Evolutionary conservation across 2,888 invertebrate species (phyloP), one percentile per base, ranked within the genome.

Genomic region (Rugalucina vietnamica): DNA sequence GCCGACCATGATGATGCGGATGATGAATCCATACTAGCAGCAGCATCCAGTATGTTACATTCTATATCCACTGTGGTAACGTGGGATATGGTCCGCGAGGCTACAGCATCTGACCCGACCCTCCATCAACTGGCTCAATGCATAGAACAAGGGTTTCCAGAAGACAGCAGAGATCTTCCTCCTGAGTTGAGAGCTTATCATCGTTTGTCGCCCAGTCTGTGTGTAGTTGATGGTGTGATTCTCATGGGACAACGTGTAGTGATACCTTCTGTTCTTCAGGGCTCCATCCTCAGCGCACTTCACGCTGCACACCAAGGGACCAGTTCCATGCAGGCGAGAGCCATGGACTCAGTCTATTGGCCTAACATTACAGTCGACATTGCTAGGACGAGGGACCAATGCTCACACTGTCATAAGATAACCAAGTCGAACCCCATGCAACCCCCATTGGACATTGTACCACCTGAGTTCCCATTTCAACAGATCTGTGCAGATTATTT

Each of bases 221-320:
- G 80, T 69, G 36, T 73, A 37, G 86, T 87, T 37, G 87, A 87
- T 75, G 80, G 79, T 77, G 87, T 87, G 43, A 60, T 87, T 27
- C 87, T 87, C 24, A 37, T 78, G 75, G 76, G 81, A 12, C 79
- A 82, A n/a, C 60, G 81, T 12, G 70, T 81, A 12, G 75, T 84
- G 27, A 73, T 73, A 14, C 74, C 74, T 10, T 18, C 24, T 14
- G 57, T 29, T 12, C 57, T 75, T 24, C 27, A 57, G 8, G 21
- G 18, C 18, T 34, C 54, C 14, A 29, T 75, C n/a, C 75, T 75
- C 50, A 57, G 57, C 21, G 75, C 75, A 36, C 75, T 83, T 18
- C 87, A 87, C 71, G 82, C 87, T 39, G 85, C 87, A 24, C 82
- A 87, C 77, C 83, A 83, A 79, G 81, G 85, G 24, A 81, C 83